These are phyloP conservation scores for Ciconia nigra DNA, from an alignment of 2,797 vertebrate genomes.

Conservation along the genomic window DNA sequence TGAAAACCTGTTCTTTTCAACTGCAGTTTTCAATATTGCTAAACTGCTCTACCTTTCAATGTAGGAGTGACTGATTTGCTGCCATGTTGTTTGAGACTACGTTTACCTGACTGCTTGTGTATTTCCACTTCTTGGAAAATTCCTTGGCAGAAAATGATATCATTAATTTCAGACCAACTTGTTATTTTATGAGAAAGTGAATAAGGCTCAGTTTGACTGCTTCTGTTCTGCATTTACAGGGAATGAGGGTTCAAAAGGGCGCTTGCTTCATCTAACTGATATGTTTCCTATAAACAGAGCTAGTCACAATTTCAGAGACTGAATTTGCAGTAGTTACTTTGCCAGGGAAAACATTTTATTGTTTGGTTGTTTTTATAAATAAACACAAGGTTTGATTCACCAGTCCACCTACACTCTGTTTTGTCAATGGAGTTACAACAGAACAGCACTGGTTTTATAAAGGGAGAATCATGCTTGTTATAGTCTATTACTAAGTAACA, in stretches of 20 bases:
- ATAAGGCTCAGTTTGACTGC: not conserved
- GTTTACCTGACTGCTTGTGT: not conserved
- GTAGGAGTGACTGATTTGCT: not conserved
- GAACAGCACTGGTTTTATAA: not conserved
- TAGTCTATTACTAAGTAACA: not conserved
- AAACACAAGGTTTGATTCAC: not conserved
- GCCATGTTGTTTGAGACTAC: not conserved
- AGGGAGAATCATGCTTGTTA: not conserved
- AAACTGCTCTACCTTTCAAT: not conserved
- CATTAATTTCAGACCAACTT: not conserved
- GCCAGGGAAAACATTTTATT: not conserved
- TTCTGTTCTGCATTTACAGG: not conserved
- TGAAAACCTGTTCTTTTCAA: not conserved
- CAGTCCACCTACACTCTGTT: not conserved
- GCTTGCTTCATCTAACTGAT: not conserved
- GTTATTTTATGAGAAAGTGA: not conserved
- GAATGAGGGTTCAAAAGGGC: not conserved
- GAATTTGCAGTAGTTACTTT: not conserved
- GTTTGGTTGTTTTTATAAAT: not conserved
- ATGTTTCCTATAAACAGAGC: not conserved
- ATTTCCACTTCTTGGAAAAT: not conserved
- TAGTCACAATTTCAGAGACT: not conserved
- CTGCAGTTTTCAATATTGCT: not conserved
- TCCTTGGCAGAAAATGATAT: not conserved
- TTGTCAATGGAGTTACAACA: not conserved